Evolutionary conservation across 1,140 invertebrate genomes (phyloP).

Genomic region (Drosophila lini): DNA sequence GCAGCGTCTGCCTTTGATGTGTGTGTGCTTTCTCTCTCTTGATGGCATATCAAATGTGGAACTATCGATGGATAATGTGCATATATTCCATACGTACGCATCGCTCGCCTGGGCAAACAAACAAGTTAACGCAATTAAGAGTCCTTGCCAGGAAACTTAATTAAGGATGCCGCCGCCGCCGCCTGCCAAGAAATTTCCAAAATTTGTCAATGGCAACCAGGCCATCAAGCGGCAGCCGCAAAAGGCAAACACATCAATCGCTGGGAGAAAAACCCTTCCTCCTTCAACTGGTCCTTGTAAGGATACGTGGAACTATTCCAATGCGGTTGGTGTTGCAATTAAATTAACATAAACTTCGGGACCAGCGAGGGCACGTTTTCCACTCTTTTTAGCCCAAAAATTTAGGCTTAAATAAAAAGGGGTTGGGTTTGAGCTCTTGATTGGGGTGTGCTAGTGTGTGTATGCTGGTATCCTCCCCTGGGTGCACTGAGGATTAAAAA

Average conservation of each 20-base stretch:
- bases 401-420: neutral
- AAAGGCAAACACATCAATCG: slow-evolving; percentile 69
- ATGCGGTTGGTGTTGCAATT: slow-evolving; percentile 78
- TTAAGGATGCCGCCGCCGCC: slow-evolving; percentile 50
- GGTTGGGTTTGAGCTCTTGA: slow-evolving; percentile 3
- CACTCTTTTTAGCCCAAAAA: slow-evolving; percentile 72
- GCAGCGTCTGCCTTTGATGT: slow-evolving; percentile 64
- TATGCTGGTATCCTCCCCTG: slow-evolving; percentile 12
- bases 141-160: slow-evolving; percentile 59
- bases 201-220: slow-evolving; percentile 73
- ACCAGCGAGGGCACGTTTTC: slow-evolving; percentile 62
- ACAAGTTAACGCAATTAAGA: slow-evolving; percentile 71
- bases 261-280: slow-evolving; percentile 25
- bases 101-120: slow-evolving; percentile 39
- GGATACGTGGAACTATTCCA: slow-evolving; percentile 78
- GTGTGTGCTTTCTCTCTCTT: slow-evolving; percentile 24
- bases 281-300: slow-evolving; percentile 27
- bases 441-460: slow-evolving; percentile 22
- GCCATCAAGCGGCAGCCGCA: slow-evolving; percentile 53
- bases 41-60: slow-evolving; percentile 71
- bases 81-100: slow-evolving; percentile 31
- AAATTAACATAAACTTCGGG: slow-evolving; percentile 77
- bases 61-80: slow-evolving; percentile 76
- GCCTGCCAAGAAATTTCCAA: slow-evolving; percentile 32
- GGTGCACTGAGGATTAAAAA: neutral